A percentile compares a stretch with the other conserved stretches of the same genome.
Evolutionary conservation across 2,113 vertebrate genomes (phyloP).

Genomic region (Melanotaenia duboulayi): DNA sequence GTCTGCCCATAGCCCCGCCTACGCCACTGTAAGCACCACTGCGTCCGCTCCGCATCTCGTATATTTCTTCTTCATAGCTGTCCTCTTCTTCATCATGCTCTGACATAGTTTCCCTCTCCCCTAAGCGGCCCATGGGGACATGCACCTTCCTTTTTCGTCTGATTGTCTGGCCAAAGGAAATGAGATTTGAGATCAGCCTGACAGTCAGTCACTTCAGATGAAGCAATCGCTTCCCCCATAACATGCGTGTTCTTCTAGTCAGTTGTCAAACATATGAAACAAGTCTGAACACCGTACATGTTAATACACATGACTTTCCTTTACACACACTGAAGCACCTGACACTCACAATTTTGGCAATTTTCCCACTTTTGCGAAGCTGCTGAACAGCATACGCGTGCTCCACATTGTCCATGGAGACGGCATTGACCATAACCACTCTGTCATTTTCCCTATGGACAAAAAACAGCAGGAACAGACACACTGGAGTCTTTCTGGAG

Average conservation of each 20-base stretch:
- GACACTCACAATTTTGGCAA: constrained; percentile 98
- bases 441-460: constrained; percentile 94
- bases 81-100: constrained; percentile 96
- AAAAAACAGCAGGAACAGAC: constrained; percentile 34
- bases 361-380: constrained; percentile 98
- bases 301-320: neutral
- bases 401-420: constrained; percentile 99
- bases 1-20: constrained; percentile 77
- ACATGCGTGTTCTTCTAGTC: neutral
- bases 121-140: constrained; percentile 89
- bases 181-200: constrained; percentile 9
- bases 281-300: neutral
- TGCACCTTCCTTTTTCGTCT: constrained; percentile 97
- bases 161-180: constrained; percentile 87
- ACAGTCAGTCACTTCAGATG: constrained; percentile 10
- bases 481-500: constrained; percentile 48
- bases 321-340: neutral
- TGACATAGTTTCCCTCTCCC: constrained; percentile 92
- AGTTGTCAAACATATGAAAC: neutral
- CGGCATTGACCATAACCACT: constrained; percentile 98
- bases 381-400: constrained; percentile 98
- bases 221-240: constrained; percentile 10
- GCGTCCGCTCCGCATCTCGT: constrained; percentile 86
- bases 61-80: constrained; percentile 94
- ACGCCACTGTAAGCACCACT: constrained; percentile 81